Evolutionary conservation across 2,113 vertebrate genomes (phyloP), one percentile per base, ranked within the genome.

Genomic region (Lonchura striata): DNA sequence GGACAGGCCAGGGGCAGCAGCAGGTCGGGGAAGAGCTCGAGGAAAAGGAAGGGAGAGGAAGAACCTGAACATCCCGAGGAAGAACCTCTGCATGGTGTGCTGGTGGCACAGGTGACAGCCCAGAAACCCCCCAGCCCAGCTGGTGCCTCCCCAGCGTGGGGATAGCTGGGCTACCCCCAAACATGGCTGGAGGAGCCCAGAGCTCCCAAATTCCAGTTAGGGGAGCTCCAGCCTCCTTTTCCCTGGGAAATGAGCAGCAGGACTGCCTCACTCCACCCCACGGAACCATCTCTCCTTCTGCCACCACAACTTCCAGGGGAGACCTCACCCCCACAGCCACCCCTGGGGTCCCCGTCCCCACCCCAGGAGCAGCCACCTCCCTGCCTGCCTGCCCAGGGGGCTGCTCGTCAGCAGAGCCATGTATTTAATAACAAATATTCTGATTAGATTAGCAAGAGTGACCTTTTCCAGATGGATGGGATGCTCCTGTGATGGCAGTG

Each of bases 391-490:
- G 35, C 59, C 69, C 0, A 0, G 15, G 76, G n/a, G 17, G 53
- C 53, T 41, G 41, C 70, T 86, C 17, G 0, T 86, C 79, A 80
- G 75, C 64, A 35, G 76, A 61, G 88, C 46, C 35, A 0, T 5
- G 8, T 15, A 78, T 92, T 82, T 69, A 88, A 95, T 89, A 44
- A 82, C 1, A 23, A 74, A 63, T 56, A 1, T 14, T 13, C 60
- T 25, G 64, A 94, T 87, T 78, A 41, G 50, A 88, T 92, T 49
- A 92, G 78, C 28, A 2, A 24, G 66, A 69, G 52, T 41, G 83
- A 85, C 90, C 88, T 95, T 95, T 93, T 46, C 82, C 76, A 76
- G 90, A 83, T 6, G 86, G 94, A 90, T 33, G 80, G 57, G 86
- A 74, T 6, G 52, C 54, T 82, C 25, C 5, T 23, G 13, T 0